Evolutionary conservation across 2,888 invertebrate species (phyloP), one percentile per base, ranked within the genome.

Genomic region (Caenorhabditis becei): DNA sequence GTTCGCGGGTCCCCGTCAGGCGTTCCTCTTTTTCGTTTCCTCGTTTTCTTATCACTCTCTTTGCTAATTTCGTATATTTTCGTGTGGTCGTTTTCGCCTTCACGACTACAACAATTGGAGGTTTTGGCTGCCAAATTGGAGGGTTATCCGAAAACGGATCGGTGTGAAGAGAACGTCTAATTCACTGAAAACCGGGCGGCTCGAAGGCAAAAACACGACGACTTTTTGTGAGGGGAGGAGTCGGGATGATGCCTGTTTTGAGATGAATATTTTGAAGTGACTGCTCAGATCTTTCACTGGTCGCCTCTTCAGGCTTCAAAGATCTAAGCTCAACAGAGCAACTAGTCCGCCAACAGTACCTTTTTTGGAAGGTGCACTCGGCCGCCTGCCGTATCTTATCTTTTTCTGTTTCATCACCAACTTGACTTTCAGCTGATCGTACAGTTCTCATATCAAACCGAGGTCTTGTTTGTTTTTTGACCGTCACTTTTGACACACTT

Each of bases 41-140:
- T 11, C 18, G 5, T 56, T 62, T 62, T 18, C 51, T 63, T 35
- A 32, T 23, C 63, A 63, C 51, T 47, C 20, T 35, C 26, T n/a
- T n/a, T 49, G 26, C 26, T 44, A 41, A 56, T 54, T 54, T 41
- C 26, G 59, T 59, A 59, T 59, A 59, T 59, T 59, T 59, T 59
- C 41, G 59, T 23, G 20, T 35, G 41, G n/a, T 24, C 41, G 35
- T 23, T 41, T 37, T 59, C 7, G 24, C 35, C 23, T 18, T 44
- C 59, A 41, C 11, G 59, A 70, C 70, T 70, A 70, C 70, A 70
- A 70, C 59, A 70, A 70, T 53, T 69, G 69, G 67, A 44, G 47
- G 67, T 66, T 66, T 67, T 47, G 44, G 8, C 35, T 54, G 26
- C 20, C 37, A 67, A 67, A 67, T 67, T 67, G 66, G 44, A 67